These are phyloP conservation scores for Syritta pipiens DNA, from an alignment of 2,888 invertebrate species.

Conservation along the genomic window DNA sequence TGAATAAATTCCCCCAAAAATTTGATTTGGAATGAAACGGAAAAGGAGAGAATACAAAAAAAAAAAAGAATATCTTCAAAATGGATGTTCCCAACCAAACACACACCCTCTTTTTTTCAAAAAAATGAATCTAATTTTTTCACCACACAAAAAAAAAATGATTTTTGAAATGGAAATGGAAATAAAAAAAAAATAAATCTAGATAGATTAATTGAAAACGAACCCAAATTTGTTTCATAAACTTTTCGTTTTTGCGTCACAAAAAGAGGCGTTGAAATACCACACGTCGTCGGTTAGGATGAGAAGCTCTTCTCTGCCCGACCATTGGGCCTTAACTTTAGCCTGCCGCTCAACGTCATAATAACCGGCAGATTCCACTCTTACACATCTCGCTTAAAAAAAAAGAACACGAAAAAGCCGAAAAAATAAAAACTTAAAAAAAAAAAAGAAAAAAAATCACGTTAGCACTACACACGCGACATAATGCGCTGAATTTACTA, in stretches of 20 bases:
- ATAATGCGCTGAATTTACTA: conserved; percentile 59
- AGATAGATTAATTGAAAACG: conserved; percentile 27
- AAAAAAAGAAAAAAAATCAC: conserved; percentile 9
- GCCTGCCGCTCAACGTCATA: conserved; percentile 59
- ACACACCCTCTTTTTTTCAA: conserved; percentile 25
- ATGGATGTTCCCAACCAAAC: conserved; percentile 31
- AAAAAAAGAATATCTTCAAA: conserved; percentile 29
- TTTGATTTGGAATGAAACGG: conserved; percentile 55
- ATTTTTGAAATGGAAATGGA: neutral
- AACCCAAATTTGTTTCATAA: conserved; percentile 57
- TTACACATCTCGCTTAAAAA: conserved; percentile 53
- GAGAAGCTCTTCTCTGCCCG: conserved; percentile 40
- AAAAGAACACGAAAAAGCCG: neutral
- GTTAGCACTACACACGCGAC: conserved; percentile 63
- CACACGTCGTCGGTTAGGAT: conserved; percentile 11
- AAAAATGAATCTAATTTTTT: conserved; percentile 26
- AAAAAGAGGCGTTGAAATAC: conserved; percentile 29
- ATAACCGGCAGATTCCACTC: conserved; percentile 56
- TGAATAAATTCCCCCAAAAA: conserved; percentile 38
- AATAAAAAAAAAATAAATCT: neutral
- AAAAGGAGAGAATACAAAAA: conserved; percentile 19
- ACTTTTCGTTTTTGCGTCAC: conserved; percentile 39
- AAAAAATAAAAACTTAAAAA: conserved; percentile 10
- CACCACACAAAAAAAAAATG: conserved; percentile 1
- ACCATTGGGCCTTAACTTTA: conserved; percentile 44